phyloP scores from a whole-genome alignment of 2,113 vertebrate species.

The Rana temporaria region DNA sequence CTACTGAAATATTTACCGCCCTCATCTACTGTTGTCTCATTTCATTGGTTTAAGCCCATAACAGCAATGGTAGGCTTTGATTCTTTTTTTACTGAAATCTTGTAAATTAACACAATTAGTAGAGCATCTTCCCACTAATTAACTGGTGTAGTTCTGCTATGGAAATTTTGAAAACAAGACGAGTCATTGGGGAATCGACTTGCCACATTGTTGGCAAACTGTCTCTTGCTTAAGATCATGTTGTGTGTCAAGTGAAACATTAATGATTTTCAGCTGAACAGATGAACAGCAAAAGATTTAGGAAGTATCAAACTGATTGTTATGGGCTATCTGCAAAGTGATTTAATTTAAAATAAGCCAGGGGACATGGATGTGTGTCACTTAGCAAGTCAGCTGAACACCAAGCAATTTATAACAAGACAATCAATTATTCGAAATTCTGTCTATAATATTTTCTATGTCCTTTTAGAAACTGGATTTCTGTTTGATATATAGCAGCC shows the following conservation, averaged over 20 bases:
- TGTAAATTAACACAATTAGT: conserved; percentile 99
- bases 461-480: neutral
- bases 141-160: conserved; percentile 88
- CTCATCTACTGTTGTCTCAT: too few relatives aligned
- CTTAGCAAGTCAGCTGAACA: neutral
- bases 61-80: conserved; percentile 89
- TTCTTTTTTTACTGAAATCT: conserved; percentile 97
- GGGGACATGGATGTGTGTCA: conserved; percentile 1
- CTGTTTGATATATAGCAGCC: neutral
- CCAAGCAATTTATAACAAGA: neutral
- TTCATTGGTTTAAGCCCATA: conserved; percentile 63
- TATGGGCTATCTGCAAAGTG: neutral
- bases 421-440: conserved; percentile 11
- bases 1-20: too few relatives aligned
- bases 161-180: conserved; percentile 86
- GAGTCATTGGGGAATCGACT: conserved; percentile 86
- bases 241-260: conserved; percentile 72
- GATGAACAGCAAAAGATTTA: neutral
- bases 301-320: neutral
- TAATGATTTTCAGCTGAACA: neutral
- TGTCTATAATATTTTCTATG: neutral
- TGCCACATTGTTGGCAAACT: conserved; percentile 88
- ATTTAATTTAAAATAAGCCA: conserved; percentile 12
- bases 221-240: conserved; percentile 43
- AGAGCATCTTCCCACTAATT: conserved; percentile 97